Evolutionary conservation across 1,140 invertebrate genomes (phyloP).

Genomic region (Contarinia nasturtii): DNA sequence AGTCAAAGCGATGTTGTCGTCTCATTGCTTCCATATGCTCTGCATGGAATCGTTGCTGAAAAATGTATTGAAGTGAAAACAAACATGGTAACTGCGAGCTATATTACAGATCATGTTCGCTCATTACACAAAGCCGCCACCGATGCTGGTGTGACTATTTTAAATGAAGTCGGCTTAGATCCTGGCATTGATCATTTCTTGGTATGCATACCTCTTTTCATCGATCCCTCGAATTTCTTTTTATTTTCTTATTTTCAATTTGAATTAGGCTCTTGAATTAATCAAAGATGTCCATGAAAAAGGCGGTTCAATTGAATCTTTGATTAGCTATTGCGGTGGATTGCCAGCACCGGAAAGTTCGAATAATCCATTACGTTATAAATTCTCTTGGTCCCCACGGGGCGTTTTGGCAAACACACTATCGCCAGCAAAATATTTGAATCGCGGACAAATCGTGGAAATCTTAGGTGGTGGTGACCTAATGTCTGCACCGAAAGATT

Average conservation of each 20-base stretch:
- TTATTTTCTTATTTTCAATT: too few relatives aligned
- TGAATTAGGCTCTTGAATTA: constrained; percentile 94
- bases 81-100: constrained; percentile 94
- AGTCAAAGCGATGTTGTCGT: constrained; percentile 59
- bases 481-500: constrained; percentile 52
- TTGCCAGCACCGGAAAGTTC: constrained; percentile 90
- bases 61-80: constrained; percentile 68
- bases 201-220: too few relatives aligned
- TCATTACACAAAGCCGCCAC: constrained; percentile 61
- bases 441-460: constrained; percentile 71
- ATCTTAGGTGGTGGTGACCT: constrained; percentile 76
- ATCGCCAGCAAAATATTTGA: constrained; percentile 70
- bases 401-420: constrained; percentile 81
- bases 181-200: constrained; percentile 95
- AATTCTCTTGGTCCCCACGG: constrained; percentile 93
- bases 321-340: constrained; percentile 92
- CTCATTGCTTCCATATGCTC: constrained; percentile 78
- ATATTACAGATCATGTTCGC: constrained; percentile 68
- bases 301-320: constrained; percentile 75
- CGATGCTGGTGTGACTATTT: constrained; percentile 69
- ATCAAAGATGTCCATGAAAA: constrained; percentile 72
- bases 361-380: constrained; percentile 86
- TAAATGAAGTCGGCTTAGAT: constrained; percentile 92
- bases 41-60: constrained; percentile 72
- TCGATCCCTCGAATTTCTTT: too few relatives aligned